Base-by-base conservation (phyloP, 2,113 vertebrate species). In the Megaceryle torquata region DNA sequence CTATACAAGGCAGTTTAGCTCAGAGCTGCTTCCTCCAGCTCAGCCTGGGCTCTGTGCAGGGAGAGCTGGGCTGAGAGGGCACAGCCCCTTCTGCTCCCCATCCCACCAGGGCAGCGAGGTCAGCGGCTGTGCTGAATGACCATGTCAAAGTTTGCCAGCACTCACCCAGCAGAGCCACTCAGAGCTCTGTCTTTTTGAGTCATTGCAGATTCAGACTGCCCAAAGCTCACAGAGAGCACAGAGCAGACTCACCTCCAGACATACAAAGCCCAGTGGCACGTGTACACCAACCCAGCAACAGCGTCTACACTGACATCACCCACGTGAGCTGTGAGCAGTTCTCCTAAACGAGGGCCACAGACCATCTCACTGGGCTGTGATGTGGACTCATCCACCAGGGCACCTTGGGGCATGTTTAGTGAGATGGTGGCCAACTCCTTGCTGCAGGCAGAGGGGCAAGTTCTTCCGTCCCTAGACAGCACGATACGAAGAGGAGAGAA, bases 1-100 rank as follows among this genome's bases (percentile, higher is more conserved):
- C 41, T 37, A 25, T 22, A 64, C 5, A 15, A 60, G 25, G 43
- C 41, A 82, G 31, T 76, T 70, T 9, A 92, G 72, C 50, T 89
- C 74, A 29, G 33, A 69, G 77, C 50, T 65, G 31, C 71, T 56
- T 83, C 20, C 5, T 64, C 67, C 61, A 88, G 63, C 68, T 69
- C 33, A 13, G 28, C 1, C 15, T 0, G 0, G 26, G 33, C 46
- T n/a, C 63, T 22, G 37, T 0, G 0, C 3, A 14, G 67, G n/a
- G 43, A 70, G n/a, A 67, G 29, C 2, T 0, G 1, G 74, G 39
- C 64, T 72, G 24, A 0, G 1, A 69, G 33, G 53, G 43, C 68
- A 79, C 51, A 31, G 61, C 53, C 59, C 54, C 71, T 64, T 31
- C 80, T 59, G 78, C 74, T 93, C 53, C 10, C 37, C 85, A 46